phyloP scores from a whole-genome alignment of 2,113 vertebrate genomes.

The Crocuta crocuta region DNA sequence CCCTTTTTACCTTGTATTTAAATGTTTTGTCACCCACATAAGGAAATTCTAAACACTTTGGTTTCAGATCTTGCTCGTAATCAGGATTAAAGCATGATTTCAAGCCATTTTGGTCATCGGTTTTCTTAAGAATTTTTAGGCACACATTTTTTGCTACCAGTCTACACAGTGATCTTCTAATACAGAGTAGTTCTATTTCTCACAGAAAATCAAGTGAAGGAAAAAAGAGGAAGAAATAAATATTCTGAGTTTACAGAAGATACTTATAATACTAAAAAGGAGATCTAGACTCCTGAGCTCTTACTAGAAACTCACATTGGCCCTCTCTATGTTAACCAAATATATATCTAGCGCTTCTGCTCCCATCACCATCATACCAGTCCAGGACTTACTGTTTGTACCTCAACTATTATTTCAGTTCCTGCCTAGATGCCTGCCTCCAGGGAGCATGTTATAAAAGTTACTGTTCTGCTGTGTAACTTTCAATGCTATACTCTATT shows the following conservation, averaged over 20 bases:
- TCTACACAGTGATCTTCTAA: not conserved
- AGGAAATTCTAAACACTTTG: not conserved
- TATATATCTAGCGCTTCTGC: not conserved
- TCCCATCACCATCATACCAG: not conserved
- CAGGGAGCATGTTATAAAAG: not conserved
- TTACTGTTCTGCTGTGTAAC: not conserved
- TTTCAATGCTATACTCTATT: not conserved
- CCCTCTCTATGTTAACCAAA: not conserved
- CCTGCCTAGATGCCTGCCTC: not conserved
- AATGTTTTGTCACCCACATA: not conserved
- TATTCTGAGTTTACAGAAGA: slow-evolving; percentile 1
- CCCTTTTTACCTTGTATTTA: slow-evolving; percentile 1
- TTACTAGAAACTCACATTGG: not conserved
- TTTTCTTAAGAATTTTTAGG: not conserved
- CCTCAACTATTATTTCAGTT: not conserved
- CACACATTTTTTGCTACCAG: not conserved
- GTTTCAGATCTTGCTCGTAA: not conserved
- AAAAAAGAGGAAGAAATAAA: not conserved
- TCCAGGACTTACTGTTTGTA: not conserved
- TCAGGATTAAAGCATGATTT: not conserved
- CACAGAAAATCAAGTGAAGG: slow-evolving; percentile 26
- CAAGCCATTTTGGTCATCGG: not conserved
- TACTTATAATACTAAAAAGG: not conserved
- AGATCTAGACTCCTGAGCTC: not conserved
- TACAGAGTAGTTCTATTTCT: not conserved